These are phyloP conservation scores for Pseudochirops corinnae DNA, from an alignment of 2,797 vertebrate genomes.

Conservation along the genomic window DNA sequence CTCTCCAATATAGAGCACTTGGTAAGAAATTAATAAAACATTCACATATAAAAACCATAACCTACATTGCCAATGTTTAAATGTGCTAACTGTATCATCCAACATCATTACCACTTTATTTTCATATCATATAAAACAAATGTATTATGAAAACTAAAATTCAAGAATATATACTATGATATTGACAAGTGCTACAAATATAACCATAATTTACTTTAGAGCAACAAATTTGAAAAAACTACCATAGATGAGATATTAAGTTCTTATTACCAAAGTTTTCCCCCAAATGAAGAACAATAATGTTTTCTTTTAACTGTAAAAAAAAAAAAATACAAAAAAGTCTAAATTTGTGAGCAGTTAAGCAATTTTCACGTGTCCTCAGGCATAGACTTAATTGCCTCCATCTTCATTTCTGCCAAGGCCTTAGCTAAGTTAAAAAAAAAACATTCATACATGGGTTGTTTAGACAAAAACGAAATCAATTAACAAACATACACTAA, in stretches of 20 bases:
- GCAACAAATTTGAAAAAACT: not conserved
- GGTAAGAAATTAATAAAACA: not conserved
- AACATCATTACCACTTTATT: not conserved
- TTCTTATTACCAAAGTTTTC: not conserved
- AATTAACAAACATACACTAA: not conserved
- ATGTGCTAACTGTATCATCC: not conserved
- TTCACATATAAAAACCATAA: not conserved
- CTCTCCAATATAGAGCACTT: not conserved
- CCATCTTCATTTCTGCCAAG: not conserved
- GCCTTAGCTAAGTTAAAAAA: not conserved
- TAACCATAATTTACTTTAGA: not conserved
- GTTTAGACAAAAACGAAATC: not conserved
- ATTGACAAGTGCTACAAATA: not conserved
- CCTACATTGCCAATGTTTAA: not conserved
- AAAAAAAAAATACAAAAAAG: not conserved
- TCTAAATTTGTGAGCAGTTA: not conserved
- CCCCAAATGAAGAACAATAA: not conserved
- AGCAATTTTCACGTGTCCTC: not conserved
- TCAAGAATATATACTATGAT: not conserved
- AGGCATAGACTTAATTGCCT: not conserved
- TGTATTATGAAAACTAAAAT: not conserved
- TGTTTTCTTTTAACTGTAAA: not conserved
- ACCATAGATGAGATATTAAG: not conserved
- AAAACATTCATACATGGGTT: not conserved
- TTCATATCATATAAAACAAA: not conserved